phyloP scores from a whole-genome alignment of 1,140 invertebrate species.

The Hermetia illucens region DNA sequence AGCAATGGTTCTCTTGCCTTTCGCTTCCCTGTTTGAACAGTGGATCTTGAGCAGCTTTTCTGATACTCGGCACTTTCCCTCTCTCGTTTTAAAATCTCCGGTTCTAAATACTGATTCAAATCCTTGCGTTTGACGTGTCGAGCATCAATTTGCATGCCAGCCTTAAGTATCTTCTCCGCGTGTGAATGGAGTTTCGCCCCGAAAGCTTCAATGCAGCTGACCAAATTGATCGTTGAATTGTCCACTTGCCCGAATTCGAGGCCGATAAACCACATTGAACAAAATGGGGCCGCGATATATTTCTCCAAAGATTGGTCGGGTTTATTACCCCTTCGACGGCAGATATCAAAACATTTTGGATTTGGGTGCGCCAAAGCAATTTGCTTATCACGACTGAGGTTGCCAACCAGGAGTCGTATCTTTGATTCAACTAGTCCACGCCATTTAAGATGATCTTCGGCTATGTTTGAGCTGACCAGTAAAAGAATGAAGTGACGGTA shows the following conservation, averaged over 20 bases:
- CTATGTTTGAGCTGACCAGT: slow-evolving; percentile 57
- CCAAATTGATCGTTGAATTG: slow-evolving; percentile 83
- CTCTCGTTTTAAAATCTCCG: slow-evolving; percentile 51
- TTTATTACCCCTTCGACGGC: slow-evolving; percentile 1
- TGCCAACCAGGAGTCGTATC: slow-evolving; percentile 82
- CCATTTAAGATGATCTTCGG: slow-evolving; percentile 88
- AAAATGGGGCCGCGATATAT: slow-evolving; percentile 22
- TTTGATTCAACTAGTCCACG: slow-evolving; percentile 95
- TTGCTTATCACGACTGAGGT: slow-evolving; percentile 79
- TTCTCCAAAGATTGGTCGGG: slow-evolving; percentile 9
- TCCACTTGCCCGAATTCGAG: slow-evolving; percentile 77
- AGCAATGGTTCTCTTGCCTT: slow-evolving; percentile 19
- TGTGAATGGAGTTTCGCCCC: slow-evolving; percentile 58
- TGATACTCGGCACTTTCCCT: slow-evolving; percentile 38
- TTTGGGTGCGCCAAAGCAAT: slow-evolving; percentile 91
- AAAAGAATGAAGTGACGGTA: slow-evolving; percentile 95
- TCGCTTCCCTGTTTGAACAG: slow-evolving; percentile 24
- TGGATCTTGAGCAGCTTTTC: slow-evolving; percentile 21
- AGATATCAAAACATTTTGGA: slow-evolving; percentile 57
- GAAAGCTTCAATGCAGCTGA: slow-evolving; percentile 80
- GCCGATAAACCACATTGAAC: slow-evolving; percentile 95
- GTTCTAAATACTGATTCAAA: slow-evolving; percentile 56
- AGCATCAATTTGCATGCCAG: slow-evolving; percentile 82
- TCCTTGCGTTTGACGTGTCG: slow-evolving; percentile 60
- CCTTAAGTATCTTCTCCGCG: slow-evolving; percentile 60